These are phyloP conservation scores for Lamproptera curius DNA, from an alignment of 2,888 invertebrate genomes.

Conservation along the genomic window DNA sequence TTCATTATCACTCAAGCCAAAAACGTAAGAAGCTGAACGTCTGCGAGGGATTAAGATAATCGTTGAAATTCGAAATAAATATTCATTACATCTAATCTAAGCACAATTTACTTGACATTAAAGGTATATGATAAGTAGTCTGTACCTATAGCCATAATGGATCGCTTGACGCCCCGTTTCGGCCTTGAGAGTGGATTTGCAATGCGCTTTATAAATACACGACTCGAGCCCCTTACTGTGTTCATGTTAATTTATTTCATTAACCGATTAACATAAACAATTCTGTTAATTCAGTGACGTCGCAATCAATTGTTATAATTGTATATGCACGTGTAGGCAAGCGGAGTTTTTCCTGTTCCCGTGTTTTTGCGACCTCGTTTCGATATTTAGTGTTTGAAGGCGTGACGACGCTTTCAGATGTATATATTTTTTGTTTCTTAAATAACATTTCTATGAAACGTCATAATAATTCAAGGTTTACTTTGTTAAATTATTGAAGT, in stretches of 20 bases:
- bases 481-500: too few relatives aligned
- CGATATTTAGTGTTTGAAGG: too few relatives aligned
- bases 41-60: constrained; percentile 4
- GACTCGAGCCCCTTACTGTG: constrained; percentile 31
- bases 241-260: constrained; percentile 56
- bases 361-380: not conserved
- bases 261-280: constrained; percentile 43
- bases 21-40: not conserved
- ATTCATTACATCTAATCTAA: constrained; percentile 18
- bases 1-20: not conserved
- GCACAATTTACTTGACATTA: constrained; percentile 15
- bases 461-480: too few relatives aligned
- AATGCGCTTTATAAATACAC: constrained; percentile 45
- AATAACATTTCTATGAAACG: too few relatives aligned
- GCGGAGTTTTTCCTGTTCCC: not conserved
- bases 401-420: too few relatives aligned
- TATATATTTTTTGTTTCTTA: too few relatives aligned
- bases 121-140: constrained; percentile 19
- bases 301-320: constrained; percentile 13
- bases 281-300: constrained; percentile 16
- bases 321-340: constrained; percentile 8
- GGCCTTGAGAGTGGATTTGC: constrained; percentile 51
- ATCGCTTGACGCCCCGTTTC: constrained; percentile 44
- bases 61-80: constrained; percentile 16
- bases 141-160: constrained; percentile 24